These are phyloP conservation scores for Montipora cactus DNA, from an alignment of 64 coral and sea anemone species.

Conservation along the genomic window DNA sequence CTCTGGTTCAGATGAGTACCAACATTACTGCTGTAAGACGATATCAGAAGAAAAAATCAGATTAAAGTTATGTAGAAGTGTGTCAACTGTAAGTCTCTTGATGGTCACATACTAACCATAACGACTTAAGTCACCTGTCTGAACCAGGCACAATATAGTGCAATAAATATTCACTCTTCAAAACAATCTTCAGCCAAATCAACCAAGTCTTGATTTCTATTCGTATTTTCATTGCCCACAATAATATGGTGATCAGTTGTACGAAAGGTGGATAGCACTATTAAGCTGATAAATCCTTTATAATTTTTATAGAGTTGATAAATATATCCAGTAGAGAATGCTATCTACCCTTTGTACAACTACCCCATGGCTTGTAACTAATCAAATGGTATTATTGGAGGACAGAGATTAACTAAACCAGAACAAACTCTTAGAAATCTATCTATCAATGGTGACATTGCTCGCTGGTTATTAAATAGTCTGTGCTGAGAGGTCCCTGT, in stretches of 20 bases:
- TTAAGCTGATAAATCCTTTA: constrained; percentile 25
- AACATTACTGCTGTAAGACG: constrained; percentile 5
- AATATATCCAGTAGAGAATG: constrained; percentile 23
- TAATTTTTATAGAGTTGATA: constrained; percentile 27
- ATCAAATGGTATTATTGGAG: constrained; percentile 53
- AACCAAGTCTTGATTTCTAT: constrained; percentile 21
- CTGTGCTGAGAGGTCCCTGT: constrained; percentile 26
- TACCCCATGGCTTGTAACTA: constrained; percentile 32
- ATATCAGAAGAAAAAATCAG: constrained; percentile 20
- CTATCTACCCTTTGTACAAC: constrained; percentile 17
- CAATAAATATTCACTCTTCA: constrained; percentile 19
- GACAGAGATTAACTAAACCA: constrained; percentile 55
- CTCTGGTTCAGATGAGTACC: not conserved
- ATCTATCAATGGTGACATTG: constrained; percentile 32
- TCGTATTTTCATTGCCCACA: constrained; percentile 28
- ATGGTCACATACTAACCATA: constrained; percentile 25
- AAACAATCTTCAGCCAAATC: constrained; percentile 25
- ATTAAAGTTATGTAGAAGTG: constrained; percentile 15
- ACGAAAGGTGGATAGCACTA: constrained; percentile 27
- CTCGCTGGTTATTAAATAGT: constrained; percentile 42
- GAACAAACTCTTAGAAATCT: constrained; percentile 46
- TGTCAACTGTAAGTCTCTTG: constrained; percentile 15
- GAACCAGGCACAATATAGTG: constrained; percentile 17
- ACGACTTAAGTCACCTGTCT: constrained; percentile 27
- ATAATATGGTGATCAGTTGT: constrained; percentile 21